Evolutionary conservation across 2,113 vertebrate species (phyloP).

Genomic region (Erythrocercus mccallii): DNA sequence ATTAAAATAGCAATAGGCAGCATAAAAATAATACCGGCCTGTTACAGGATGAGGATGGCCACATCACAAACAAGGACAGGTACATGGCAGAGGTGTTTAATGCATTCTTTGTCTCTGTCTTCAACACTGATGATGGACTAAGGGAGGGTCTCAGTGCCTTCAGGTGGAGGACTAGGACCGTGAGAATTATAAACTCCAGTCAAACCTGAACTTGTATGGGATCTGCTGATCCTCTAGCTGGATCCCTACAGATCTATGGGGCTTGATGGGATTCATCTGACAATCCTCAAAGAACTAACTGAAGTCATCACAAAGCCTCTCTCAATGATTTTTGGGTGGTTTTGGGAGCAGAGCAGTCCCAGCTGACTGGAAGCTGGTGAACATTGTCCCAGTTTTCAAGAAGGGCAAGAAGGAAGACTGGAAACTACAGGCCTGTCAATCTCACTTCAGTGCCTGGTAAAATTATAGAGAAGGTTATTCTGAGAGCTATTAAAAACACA

Average conservation of each 20-base stretch:
- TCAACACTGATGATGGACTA: rapidly evolving
- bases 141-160: not conserved
- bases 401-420: not conserved
- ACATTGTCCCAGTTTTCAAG: not conserved
- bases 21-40: not conserved
- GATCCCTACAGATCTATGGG: not conserved
- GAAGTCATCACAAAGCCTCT: not conserved
- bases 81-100: not conserved
- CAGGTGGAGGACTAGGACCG: not conserved
- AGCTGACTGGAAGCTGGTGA: not conserved
- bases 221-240: not conserved
- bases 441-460: not conserved
- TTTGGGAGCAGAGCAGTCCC: not conserved
- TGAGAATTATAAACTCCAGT: not conserved
- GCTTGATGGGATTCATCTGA: not conserved
- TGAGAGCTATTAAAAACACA: not conserved
- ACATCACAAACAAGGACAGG: not conserved
- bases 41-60: not conserved
- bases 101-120: not conserved
- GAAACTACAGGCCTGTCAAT: not conserved
- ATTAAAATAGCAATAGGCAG: not conserved
- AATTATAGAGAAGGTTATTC: not conserved
- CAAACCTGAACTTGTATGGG: not conserved
- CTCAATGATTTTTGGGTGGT: not conserved
- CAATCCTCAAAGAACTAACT: not conserved